These are phyloP conservation scores for Autographa gamma DNA, from an alignment of 2,888 invertebrate species.

Conservation along the genomic window DNA sequence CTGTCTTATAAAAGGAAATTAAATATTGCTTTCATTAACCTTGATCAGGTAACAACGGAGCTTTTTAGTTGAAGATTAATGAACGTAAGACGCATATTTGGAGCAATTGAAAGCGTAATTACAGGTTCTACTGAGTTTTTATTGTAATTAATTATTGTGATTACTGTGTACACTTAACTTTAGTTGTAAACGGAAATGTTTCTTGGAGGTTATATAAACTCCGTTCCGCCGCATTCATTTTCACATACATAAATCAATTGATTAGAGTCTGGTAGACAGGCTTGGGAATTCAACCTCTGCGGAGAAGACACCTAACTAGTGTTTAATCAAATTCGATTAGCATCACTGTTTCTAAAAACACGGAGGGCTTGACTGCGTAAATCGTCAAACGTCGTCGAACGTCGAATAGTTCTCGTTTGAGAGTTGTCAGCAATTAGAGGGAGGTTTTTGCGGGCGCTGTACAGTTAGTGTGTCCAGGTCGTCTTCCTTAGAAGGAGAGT, in stretches of 20 bases:
- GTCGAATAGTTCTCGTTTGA: slow-evolving; percentile 62
- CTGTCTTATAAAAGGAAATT: slow-evolving; percentile 48
- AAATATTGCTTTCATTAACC: slow-evolving; percentile 45
- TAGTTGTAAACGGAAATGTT: slow-evolving; percentile 36
- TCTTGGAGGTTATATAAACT: slow-evolving; percentile 21
- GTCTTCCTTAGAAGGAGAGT: slow-evolving; percentile 80
- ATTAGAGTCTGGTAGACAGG: slow-evolving; percentile 1
- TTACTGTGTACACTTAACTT: slow-evolving; percentile 44
- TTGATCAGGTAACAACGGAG: slow-evolving; percentile 32
- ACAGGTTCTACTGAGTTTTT: slow-evolving; percentile 32
- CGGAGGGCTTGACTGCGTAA: slow-evolving; percentile 29
- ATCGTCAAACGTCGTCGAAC: slow-evolving; percentile 54
- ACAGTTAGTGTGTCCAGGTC: slow-evolving; percentile 81
- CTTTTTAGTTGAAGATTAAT: slow-evolving; percentile 27
- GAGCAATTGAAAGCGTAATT: slow-evolving; percentile 49
- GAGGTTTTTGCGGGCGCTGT: slow-evolving; percentile 73
- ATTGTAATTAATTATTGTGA: slow-evolving; percentile 45
- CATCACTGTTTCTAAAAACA: slow-evolving; percentile 31
- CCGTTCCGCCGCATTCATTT: slow-evolving; percentile 8
- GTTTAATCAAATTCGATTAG: slow-evolving; percentile 32
- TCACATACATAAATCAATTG: slow-evolving; percentile 22
- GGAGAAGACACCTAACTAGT: slow-evolving; percentile 20
- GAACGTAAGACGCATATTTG: slow-evolving; percentile 22
- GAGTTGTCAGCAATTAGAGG: slow-evolving; percentile 76
- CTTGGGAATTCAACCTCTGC: slow-evolving; percentile 8